Evolutionary conservation across 1,140 invertebrate species (phyloP).

Genomic region (Pomacea maculata): DNA sequence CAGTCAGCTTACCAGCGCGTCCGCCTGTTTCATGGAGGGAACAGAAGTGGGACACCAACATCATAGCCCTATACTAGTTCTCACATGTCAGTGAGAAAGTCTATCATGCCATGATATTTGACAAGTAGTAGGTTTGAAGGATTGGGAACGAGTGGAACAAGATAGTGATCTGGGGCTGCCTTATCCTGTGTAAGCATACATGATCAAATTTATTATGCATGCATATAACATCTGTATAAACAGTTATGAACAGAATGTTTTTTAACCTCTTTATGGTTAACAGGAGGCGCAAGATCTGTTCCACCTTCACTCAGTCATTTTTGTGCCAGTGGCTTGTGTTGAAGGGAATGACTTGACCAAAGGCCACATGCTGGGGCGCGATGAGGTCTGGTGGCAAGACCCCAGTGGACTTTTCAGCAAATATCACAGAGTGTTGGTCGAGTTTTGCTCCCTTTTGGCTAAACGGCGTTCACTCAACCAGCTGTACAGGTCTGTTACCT

Average conservation of each 20-base stretch:
- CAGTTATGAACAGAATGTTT: not conserved
- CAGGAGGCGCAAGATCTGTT: slow-evolving; percentile 52
- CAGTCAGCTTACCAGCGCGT: too few relatives aligned
- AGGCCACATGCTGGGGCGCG: slow-evolving; percentile 47
- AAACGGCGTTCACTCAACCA: slow-evolving; percentile 34
- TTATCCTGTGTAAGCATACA: too few relatives aligned
- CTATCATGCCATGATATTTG: too few relatives aligned
- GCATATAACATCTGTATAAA: not conserved
- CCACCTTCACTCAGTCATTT: slow-evolving; percentile 53
- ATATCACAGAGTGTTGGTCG: slow-evolving; percentile 39
- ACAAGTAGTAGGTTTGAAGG: too few relatives aligned
- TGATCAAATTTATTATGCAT: too few relatives aligned
- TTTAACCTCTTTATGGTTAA: not conserved
- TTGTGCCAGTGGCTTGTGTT: slow-evolving; percentile 41
- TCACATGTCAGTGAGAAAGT: too few relatives aligned
- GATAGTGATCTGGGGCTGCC: too few relatives aligned
- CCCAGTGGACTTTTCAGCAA: slow-evolving; percentile 50
- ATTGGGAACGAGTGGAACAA: too few relatives aligned
- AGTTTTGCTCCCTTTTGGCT: slow-evolving; percentile 45
- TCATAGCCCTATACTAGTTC: too few relatives aligned
- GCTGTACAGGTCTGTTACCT: slow-evolving; percentile 13
- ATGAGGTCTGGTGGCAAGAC: slow-evolving; percentile 60
- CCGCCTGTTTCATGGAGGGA: too few relatives aligned
- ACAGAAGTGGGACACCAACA: too few relatives aligned
- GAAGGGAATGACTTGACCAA: slow-evolving; percentile 21